These are phyloP conservation scores for Alouatta palliata DNA, from an alignment of 2,113 vertebrate genomes.

Conservation along the genomic window DNA sequence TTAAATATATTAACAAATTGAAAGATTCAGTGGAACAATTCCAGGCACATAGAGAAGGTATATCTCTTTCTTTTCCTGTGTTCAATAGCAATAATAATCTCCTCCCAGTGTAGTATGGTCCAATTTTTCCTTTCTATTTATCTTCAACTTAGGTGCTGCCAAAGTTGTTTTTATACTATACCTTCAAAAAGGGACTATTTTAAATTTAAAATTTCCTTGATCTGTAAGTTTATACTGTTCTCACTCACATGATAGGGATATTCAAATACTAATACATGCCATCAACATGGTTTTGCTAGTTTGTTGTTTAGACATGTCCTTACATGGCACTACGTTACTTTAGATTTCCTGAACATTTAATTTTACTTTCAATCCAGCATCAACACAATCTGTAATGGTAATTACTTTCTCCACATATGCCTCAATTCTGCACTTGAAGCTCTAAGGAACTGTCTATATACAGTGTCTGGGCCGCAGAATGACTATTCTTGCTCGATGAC, in stretches of 20 bases:
- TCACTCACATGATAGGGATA: not conserved
- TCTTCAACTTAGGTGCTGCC: not conserved
- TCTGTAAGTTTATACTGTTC: not conserved
- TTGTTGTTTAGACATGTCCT: not conserved
- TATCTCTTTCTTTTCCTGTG: not conserved
- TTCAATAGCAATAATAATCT: not conserved
- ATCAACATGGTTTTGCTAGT: constrained; percentile 12
- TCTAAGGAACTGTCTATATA: not conserved
- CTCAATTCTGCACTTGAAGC: not conserved
- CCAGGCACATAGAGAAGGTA: not conserved
- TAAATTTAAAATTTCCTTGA: not conserved
- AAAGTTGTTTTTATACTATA: not conserved
- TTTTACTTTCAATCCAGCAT: constrained; percentile 14
- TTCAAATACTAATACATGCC: not conserved
- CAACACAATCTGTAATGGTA: constrained; percentile 18
- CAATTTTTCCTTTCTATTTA: not conserved
- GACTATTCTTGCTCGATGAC: not conserved
- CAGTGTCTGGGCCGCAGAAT: not conserved
- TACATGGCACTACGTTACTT: not conserved
- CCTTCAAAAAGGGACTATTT: not conserved
- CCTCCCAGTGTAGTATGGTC: not conserved
- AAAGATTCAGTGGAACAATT: constrained; percentile 6
- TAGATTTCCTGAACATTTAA: not conserved
- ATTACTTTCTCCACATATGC: not conserved
- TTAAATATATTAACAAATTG: not conserved